phyloP scores from a whole-genome alignment of 2,888 invertebrate genomes.

The Drosophila longiperda region DNA sequence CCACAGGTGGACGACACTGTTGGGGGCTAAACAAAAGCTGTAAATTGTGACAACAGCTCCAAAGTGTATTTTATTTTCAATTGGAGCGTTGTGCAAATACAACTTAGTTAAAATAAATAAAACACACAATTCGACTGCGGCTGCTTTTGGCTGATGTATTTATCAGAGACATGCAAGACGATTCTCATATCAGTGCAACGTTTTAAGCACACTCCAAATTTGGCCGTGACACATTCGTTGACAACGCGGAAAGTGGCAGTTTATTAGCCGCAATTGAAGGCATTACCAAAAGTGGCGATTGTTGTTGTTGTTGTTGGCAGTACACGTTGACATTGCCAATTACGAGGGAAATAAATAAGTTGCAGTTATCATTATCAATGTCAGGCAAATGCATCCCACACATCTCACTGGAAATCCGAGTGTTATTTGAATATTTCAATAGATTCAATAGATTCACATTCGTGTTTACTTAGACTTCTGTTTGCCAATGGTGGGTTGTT shows the following conservation, averaged over 20 bases:
- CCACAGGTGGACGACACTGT: slow-evolving; percentile 50
- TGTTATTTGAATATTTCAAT: slow-evolving; percentile 34
- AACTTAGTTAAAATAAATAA: slow-evolving; percentile 37
- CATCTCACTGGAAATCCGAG: slow-evolving; percentile 29
- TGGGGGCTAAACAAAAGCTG: slow-evolving; percentile 45
- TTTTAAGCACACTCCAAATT: slow-evolving; percentile 54
- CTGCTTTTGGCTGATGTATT: slow-evolving; percentile 44
- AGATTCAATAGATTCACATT: slow-evolving; percentile 16
- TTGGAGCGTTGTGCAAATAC: slow-evolving; percentile 63
- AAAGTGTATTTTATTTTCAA: slow-evolving; percentile 38
- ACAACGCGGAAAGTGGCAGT: slow-evolving; percentile 42
- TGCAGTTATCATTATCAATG: slow-evolving; percentile 61
- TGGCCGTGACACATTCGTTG: slow-evolving; percentile 50
- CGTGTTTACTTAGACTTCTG: slow-evolving; percentile 32
- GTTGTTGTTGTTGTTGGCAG: slow-evolving; percentile 29
- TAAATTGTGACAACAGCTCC: slow-evolving; percentile 46
- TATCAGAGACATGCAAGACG: slow-evolving; percentile 57
- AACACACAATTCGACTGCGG: slow-evolving; percentile 15
- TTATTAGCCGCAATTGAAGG: slow-evolving; percentile 66
- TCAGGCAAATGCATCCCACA: slow-evolving; percentile 65
- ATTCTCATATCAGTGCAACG: slow-evolving; percentile 42
- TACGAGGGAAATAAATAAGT: slow-evolving; percentile 52
- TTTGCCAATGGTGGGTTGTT: slow-evolving; percentile 58
- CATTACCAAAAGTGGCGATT: slow-evolving; percentile 53
- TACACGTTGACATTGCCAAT: slow-evolving; percentile 71